Evolutionary conservation across 2,113 vertebrate genomes (phyloP).

Genomic region (Cervus canadensis): DNA sequence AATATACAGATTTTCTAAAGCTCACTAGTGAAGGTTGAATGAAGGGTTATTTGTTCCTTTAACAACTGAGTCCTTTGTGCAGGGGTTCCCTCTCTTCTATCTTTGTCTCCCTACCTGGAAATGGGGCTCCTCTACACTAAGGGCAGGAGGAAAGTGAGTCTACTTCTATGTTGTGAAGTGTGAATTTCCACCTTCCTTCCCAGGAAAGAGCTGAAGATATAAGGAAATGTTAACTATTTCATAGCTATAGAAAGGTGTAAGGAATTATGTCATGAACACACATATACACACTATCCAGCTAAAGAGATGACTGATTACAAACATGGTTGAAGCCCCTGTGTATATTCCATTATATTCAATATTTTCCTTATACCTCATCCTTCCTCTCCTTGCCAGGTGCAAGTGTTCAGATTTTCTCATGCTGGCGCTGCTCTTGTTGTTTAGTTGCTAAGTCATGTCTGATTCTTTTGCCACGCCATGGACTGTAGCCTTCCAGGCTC

Average conservation of each 20-base stretch:
- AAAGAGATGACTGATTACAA: neutral
- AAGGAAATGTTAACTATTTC: neutral
- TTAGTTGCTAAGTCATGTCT: neutral
- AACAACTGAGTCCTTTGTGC: neutral
- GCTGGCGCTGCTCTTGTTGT: neutral
- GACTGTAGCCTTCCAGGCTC: neutral
- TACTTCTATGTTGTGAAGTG: neutral
- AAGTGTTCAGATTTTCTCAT: neutral
- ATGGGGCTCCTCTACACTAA: neutral
- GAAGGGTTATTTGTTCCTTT: neutral
- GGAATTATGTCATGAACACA: neutral
- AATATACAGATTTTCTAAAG: neutral
- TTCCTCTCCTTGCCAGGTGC: neutral
- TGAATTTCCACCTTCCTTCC: neutral
- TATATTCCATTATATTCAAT: neutral
- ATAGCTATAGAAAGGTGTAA: neutral
- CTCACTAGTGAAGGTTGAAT: neutral
- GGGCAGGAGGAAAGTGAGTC: neutral
- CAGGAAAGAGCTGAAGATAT: neutral
- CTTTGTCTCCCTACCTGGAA: neutral
- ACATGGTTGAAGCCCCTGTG: neutral
- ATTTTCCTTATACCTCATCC: neutral
- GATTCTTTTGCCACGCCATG: neutral
- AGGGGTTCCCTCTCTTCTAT: neutral
- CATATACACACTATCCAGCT: neutral